A percentile compares a stretch with the other conserved stretches of the same genome.
These are phyloP conservation scores for Podiceps cristatus DNA, from an alignment of 2,113 vertebrate genomes.

Conservation along the genomic window DNA sequence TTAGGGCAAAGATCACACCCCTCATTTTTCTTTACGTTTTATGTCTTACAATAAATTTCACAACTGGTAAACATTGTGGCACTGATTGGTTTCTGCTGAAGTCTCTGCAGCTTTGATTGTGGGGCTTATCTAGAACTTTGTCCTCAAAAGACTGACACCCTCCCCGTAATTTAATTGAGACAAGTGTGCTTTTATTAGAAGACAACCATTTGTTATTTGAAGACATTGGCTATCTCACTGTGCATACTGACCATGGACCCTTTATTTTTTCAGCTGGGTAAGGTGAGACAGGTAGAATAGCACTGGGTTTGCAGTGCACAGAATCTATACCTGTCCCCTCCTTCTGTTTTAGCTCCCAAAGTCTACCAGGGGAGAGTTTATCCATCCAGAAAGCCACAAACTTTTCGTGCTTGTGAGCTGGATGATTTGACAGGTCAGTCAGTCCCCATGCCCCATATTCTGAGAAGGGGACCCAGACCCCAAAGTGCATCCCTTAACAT, in stretches of 20 bases:
- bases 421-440: background rate
- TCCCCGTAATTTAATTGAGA: accelerated
- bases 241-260: accelerated
- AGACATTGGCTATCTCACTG: accelerated
- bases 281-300: background rate
- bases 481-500: background rate
- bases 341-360: background rate
- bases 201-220: background rate
- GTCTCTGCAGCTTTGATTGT: background rate
- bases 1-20: background rate
- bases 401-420: background rate
- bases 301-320: background rate
- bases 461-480: background rate
- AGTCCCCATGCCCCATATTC: too few species aligned
- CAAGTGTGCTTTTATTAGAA: accelerated
- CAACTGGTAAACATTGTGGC: accelerated
- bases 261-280: background rate
- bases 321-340: accelerated
- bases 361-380: background rate
- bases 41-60: background rate
- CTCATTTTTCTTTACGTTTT: accelerated
- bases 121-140: background rate
- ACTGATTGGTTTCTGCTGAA: background rate
- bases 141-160: background rate
- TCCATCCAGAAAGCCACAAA: background rate